Evolutionary conservation across 2,113 vertebrate genomes (phyloP).

Genomic region (Pseudonaja textilis): DNA sequence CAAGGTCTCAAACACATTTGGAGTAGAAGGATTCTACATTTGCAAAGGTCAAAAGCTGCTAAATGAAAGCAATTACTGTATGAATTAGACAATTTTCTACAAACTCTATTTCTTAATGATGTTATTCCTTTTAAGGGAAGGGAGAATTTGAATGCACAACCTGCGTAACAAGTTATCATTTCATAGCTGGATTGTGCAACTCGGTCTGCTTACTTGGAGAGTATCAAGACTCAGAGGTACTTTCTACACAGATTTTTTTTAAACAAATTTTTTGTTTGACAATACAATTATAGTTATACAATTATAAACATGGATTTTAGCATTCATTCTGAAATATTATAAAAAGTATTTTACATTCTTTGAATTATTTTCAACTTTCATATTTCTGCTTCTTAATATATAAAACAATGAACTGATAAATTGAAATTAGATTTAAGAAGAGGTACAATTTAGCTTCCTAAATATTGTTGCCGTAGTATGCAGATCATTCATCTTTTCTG

Average conservation of each 20-base stretch:
- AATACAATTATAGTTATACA: not conserved
- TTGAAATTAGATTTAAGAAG: not conserved
- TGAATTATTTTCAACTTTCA: not conserved
- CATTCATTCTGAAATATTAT: not conserved
- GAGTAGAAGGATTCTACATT: not conserved
- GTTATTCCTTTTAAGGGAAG: conserved; percentile 60
- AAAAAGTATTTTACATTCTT: not conserved
- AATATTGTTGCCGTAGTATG: not conserved
- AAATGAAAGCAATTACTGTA: not conserved
- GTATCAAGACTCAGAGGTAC: conserved; percentile 74
- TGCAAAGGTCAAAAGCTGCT: not conserved
- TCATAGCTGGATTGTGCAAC: conserved; percentile 71
- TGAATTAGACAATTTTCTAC: not conserved
- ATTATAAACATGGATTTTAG: not conserved
- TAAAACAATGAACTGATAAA: not conserved
- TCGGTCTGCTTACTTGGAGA: conserved; percentile 75
- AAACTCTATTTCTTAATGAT: not conserved
- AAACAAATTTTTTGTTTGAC: not conserved
- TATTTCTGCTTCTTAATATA: not conserved
- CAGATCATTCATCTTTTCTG: not conserved
- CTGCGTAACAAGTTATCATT: conserved; percentile 79
- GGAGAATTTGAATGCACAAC: conserved; percentile 72
- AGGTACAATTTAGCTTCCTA: not conserved
- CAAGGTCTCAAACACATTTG: not conserved
- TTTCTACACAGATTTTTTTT: not conserved